Evolutionary conservation across 2,113 vertebrate genomes (phyloP).

Genomic region (Nyctereutes procyonoides): DNA sequence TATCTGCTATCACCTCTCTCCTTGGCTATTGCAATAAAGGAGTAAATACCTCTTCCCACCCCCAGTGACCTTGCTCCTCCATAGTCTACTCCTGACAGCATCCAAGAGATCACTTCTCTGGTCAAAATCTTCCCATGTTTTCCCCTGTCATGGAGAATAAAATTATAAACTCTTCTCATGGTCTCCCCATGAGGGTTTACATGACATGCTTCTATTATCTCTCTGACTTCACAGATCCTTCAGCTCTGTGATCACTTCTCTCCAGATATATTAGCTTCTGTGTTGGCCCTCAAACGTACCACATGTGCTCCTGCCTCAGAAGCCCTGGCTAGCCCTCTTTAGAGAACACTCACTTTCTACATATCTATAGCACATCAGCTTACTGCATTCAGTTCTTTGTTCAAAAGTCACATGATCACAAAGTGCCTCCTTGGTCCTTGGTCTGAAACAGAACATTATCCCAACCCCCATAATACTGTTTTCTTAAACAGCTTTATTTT

Average conservation of each 20-base stretch:
- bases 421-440: not conserved
- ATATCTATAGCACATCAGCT: not conserved
- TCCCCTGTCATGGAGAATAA: not conserved
- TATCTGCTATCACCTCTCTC: not conserved
- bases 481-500: constrained; percentile 3
- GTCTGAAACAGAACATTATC: not conserved
- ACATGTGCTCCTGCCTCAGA: not conserved
- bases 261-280: not conserved
- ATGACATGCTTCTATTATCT: not conserved
- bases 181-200: not conserved
- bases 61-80: not conserved
- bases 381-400: not conserved
- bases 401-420: not conserved
- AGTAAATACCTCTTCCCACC: not conserved
- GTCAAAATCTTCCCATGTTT: not conserved
- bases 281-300: not conserved
- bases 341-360: not conserved
- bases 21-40: not conserved
- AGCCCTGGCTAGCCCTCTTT: not conserved
- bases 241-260: not conserved
- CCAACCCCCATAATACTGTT: not conserved
- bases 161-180: not conserved
- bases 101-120: not conserved
- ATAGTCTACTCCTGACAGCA: not conserved
- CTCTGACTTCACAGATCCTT: not conserved